A percentile compares a stretch with the other conserved stretches of the same genome.
Evolutionary conservation across 2,888 invertebrate genomes (phyloP).

Genomic region (Venusia cambrica): DNA sequence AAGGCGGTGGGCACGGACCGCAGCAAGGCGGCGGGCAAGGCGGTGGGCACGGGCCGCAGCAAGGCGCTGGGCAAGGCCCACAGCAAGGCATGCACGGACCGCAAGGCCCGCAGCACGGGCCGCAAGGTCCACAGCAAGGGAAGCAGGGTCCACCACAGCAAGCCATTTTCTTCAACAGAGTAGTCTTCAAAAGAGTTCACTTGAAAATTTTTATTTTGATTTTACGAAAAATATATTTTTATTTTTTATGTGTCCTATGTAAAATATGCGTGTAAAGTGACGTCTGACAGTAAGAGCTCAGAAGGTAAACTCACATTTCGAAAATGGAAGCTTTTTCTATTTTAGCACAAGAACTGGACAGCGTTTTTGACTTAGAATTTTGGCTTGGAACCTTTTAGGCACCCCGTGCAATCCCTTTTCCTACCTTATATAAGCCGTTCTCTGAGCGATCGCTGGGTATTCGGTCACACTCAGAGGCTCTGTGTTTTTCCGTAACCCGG

Average conservation of each 20-base stretch:
- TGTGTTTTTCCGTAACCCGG: too few species aligned
- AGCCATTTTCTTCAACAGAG: constrained; percentile 28
- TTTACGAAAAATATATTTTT: constrained; percentile 29
- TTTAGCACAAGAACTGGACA: not conserved
- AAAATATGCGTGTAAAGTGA: constrained; percentile 43
- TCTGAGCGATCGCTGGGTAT: too few species aligned
- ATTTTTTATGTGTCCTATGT: constrained; percentile 40
- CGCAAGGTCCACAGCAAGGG: constrained; percentile 29
- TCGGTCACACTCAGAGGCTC: too few species aligned
- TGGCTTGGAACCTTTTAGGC: too few species aligned
- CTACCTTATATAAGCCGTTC: too few species aligned
- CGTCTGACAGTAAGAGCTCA: constrained; percentile 2
- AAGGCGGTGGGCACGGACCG: constrained; percentile 12
- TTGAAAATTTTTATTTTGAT: constrained; percentile 35
- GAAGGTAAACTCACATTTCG: constrained; percentile 15
- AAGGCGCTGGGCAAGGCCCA: constrained; percentile 12
- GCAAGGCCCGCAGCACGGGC: constrained; percentile 24
- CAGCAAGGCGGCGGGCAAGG: constrained; percentile 32
- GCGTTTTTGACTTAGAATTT: too few species aligned
- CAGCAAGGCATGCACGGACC: constrained; percentile 26
- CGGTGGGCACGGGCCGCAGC: constrained; percentile 12
- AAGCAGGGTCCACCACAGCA: constrained; percentile 34
- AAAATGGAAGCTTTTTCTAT: constrained; percentile 8
- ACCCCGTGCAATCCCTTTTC: too few species aligned
- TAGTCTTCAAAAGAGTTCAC: constrained; percentile 20